phyloP scores from a whole-genome alignment of 2,797 vertebrate genomes.

The Xyrichtys novacula region DNA sequence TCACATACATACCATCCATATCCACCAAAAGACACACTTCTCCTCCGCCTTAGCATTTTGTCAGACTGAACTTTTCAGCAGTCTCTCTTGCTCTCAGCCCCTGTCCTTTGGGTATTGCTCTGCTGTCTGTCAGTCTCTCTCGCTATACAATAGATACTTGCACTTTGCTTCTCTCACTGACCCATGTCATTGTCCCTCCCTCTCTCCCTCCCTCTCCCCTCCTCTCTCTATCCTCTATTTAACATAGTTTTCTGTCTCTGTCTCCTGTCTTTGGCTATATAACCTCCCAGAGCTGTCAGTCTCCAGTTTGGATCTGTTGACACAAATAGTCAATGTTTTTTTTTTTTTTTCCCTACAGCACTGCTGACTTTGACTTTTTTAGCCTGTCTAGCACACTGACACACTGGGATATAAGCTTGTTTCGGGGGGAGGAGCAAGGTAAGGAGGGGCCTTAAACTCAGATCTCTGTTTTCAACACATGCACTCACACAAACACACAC shows the following conservation, averaged over 20 bases:
- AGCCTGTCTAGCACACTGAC: slow-evolving; percentile 38
- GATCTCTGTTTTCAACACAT: slow-evolving; percentile 33
- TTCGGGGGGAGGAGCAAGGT: slow-evolving; percentile 47
- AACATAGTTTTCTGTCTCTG: slow-evolving; percentile 7
- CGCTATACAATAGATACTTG: slow-evolving; percentile 37
- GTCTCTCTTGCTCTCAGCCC: slow-evolving; percentile 49
- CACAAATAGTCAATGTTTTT: slow-evolving; percentile 42
- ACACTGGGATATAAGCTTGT: slow-evolving; percentile 35
- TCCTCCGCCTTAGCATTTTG: slow-evolving; percentile 92
- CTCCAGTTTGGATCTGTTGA: slow-evolving; percentile 50
- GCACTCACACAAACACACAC: neutral
- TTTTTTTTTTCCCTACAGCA: slow-evolving; percentile 43
- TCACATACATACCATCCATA: slow-evolving; percentile 94
- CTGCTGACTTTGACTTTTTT: slow-evolving; percentile 40
- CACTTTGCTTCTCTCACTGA: slow-evolving; percentile 49
- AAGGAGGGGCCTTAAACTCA: slow-evolving; percentile 54
- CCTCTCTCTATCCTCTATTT: slow-evolving; percentile 9
- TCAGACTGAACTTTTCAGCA: slow-evolving; percentile 49
- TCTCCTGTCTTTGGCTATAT: slow-evolving; percentile 33
- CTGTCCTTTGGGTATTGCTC: slow-evolving; percentile 47
- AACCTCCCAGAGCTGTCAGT: slow-evolving; percentile 31
- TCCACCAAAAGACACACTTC: slow-evolving; percentile 95
- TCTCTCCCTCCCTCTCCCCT: slow-evolving; percentile 26
- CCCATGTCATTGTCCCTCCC: slow-evolving; percentile 17
- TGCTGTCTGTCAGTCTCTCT: slow-evolving; percentile 46